phyloP scores from a whole-genome alignment of 2,888 invertebrate species.

The Carterocephalus palaemon region DNA sequence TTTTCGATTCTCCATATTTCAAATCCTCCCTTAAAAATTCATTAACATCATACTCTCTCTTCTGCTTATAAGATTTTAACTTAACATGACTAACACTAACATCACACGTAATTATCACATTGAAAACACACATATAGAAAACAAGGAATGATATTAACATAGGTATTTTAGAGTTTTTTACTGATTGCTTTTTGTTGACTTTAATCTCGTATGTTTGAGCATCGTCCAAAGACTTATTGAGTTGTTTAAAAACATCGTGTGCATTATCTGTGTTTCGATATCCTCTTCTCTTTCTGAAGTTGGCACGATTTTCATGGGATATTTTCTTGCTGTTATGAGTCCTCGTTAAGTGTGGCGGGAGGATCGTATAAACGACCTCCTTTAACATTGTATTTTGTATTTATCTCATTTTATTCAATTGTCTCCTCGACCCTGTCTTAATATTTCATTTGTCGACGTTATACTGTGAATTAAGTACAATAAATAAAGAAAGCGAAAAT shows the following conservation, averaged over 20 bases:
- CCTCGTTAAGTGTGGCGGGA: constrained; percentile 47
- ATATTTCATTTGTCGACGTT: background rate
- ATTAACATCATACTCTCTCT: constrained; percentile 36
- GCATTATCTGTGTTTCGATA: constrained; percentile 29
- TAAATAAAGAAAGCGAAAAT: constrained; percentile 10
- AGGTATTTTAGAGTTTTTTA: constrained; percentile 40
- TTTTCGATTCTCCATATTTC: constrained; percentile 46
- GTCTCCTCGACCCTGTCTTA: constrained; percentile 39
- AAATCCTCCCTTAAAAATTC: constrained; percentile 39
- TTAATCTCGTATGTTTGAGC: constrained; percentile 70
- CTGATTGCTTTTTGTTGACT: constrained; percentile 30
- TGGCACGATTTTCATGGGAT: constrained; percentile 45
- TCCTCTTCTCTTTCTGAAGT: constrained; percentile 48
- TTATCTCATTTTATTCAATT: constrained; percentile 60
- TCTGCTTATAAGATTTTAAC: constrained; percentile 44
- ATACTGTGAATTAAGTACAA: constrained; percentile 5
- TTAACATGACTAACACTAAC: constrained; percentile 65
- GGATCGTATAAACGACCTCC: constrained; percentile 70
- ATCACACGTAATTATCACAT: constrained; percentile 75
- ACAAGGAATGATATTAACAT: constrained; percentile 56
- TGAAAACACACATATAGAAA: constrained; percentile 63
- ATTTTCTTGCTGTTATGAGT: constrained; percentile 45
- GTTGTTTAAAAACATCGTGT: constrained; percentile 36
- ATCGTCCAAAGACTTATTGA: constrained; percentile 58
- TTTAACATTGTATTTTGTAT: constrained; percentile 61